Conservation (phyloP, 2,113 vertebrate genomes). For the Eclectus roratus region DNA sequence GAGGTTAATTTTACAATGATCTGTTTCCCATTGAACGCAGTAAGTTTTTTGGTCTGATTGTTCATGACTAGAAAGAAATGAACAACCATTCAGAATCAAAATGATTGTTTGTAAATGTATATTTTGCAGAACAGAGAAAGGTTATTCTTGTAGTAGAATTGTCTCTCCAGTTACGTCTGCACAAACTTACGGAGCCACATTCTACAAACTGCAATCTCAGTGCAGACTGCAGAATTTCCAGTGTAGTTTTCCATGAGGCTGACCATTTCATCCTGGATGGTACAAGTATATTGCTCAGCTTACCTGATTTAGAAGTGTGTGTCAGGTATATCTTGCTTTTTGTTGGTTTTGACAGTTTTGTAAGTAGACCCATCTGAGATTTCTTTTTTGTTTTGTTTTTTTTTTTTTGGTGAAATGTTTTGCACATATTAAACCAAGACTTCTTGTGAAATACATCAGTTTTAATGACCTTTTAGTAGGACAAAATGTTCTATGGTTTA, state of each 20-base stretch:
- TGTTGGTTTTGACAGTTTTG: not conserved
- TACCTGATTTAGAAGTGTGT: not conserved
- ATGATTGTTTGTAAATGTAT: not conserved
- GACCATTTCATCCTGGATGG: not conserved
- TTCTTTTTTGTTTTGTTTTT: not conserved
- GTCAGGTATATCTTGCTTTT: not conserved
- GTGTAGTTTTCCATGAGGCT: not conserved
- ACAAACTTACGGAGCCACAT: fast-evolving
- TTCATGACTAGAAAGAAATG: not conserved
- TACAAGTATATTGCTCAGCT: not conserved
- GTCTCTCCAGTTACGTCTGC: not conserved
- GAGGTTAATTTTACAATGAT: constrained; percentile 9
- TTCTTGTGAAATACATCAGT: not conserved
- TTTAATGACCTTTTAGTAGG: not conserved
- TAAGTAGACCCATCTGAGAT: not conserved
- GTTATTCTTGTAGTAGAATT: not conserved
- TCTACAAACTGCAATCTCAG: not conserved
- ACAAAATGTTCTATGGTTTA: not conserved
- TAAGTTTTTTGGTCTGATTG: not conserved
- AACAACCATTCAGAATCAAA: not conserved
- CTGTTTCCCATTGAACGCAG: not conserved
- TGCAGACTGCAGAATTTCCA: not conserved
- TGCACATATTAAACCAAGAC: not conserved
- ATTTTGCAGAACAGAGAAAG: not conserved
- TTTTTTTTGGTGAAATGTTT: not conserved